Evolutionary conservation across 1,140 invertebrate species (phyloP).

Genomic region (Copidosoma floridanum): DNA sequence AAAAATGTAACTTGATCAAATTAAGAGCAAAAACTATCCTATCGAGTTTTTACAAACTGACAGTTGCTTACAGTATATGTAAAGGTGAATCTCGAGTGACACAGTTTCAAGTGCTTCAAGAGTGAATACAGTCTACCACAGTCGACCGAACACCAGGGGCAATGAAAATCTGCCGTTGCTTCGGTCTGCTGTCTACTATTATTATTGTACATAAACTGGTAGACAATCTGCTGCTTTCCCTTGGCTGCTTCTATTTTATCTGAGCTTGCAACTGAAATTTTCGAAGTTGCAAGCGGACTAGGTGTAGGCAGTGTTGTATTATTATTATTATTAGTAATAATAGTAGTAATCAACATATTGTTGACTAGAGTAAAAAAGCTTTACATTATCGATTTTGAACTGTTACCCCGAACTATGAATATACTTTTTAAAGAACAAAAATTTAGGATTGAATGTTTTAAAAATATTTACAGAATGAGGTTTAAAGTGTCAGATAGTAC

Average conservation of each 20-base stretch:
- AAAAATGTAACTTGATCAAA: no score
- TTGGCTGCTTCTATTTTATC: conserved; percentile 47
- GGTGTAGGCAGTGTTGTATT: conserved; percentile 46
- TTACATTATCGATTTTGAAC: conserved; percentile 3
- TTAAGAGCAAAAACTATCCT: no score
- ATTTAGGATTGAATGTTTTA: no score
- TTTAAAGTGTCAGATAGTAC: no score
- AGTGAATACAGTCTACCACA: conserved; percentile 85
- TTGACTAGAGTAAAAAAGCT: conserved; percentile 20
- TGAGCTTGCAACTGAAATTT: conserved; percentile 37
- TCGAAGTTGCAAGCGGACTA: conserved; percentile 47
- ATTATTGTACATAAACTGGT: conserved; percentile 95
- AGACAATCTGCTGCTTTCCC: conserved; percentile 72
- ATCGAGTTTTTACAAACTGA: no score
- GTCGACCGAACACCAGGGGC: conserved; percentile 93
- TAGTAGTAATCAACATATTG: conserved; percentile 35
- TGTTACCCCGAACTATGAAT: conserved; percentile 1
- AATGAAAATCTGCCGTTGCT: conserved; percentile 86
- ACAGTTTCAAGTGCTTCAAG: conserved; percentile 89
- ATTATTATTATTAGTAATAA: conserved; percentile 48
- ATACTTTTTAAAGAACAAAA: no score
- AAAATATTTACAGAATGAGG: no score
- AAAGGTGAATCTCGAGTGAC: conserved; percentile 91
- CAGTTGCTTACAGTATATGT: conserved; percentile 77
- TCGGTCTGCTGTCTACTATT: conserved; percentile 93